phyloP scores from a whole-genome alignment of 2,797 vertebrate genomes.

The Eidolon dupreanum region DNA sequence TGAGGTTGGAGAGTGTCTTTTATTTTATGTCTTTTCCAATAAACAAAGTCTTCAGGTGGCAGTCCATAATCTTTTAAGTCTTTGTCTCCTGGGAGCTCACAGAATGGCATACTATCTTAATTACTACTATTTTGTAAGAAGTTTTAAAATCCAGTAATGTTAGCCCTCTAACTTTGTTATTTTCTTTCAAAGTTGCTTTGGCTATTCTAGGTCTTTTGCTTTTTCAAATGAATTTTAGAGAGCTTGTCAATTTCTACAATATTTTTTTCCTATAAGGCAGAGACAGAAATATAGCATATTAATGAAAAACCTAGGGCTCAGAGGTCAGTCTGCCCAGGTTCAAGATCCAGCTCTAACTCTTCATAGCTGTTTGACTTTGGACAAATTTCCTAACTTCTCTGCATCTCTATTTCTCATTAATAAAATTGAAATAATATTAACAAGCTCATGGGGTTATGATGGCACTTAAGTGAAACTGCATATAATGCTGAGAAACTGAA shows the following conservation, averaged over 20 bases:
- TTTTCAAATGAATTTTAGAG: slow-evolving; percentile 8
- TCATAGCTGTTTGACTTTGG: not conserved
- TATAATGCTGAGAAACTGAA: not conserved
- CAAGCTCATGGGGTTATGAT: not conserved
- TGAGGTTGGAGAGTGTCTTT: too few species aligned
- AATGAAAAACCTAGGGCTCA: not conserved
- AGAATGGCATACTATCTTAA: not conserved
- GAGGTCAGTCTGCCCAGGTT: not conserved
- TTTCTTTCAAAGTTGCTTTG: not conserved
- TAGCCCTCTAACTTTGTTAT: not conserved
- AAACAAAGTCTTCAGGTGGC: too few species aligned
- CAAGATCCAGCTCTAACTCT: not conserved
- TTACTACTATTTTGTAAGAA: not conserved
- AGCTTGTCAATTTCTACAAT: not conserved
- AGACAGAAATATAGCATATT: not conserved
- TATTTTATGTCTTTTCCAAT: too few species aligned
- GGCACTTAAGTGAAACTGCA: not conserved
- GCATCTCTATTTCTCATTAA: not conserved
- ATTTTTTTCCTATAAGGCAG: not conserved
- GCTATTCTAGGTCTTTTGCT: not conserved
- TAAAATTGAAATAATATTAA: not conserved
- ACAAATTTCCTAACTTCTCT: not conserved
- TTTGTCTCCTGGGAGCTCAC: too few species aligned
- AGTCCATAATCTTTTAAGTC: too few species aligned
- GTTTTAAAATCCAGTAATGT: not conserved